Evolutionary conservation across 2,888 invertebrate species (phyloP), one percentile per base, ranked within the genome.

Genomic region (Lasioglossum villosulum): DNA sequence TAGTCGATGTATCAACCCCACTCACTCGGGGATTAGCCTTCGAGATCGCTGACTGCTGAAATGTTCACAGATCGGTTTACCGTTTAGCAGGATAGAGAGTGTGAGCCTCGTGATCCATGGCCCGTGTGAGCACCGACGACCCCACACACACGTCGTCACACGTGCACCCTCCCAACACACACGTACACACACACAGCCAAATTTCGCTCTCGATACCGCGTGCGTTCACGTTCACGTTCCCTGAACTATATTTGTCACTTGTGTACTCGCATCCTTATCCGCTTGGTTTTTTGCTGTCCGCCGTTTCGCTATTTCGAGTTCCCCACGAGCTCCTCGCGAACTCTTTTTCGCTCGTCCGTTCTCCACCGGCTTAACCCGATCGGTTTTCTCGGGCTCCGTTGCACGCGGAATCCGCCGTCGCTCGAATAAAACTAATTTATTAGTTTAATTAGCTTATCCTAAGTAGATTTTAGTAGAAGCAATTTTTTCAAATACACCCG

Each of bases 61-160:
- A 94, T 94, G 94, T 94, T 94, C 94, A 94, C 94, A 94, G 94
- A 94, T 94, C 94, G 94, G 94, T 94, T 94, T 94, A 94, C 94
- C 94, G 94, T 94, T 94, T 94, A 94, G 94, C 92, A 94, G 94
- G 94, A 94, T 94, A 92, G 92, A 93, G 90, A 87, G 93, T 94
- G 93, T 94, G 94, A 94, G 94, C 93, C 90, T 90, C 90, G 90
- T 92, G 93, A 92, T 92, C 93, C 91, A 87, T 92, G 91, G 89
- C 91, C 92, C 90, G 88, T 90, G 91, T 91, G 89, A 90, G 89
- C 89, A 89, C 86, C 89, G 72, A 83, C 79, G 76, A 82, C 78
- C 82, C 83, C 37, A 3, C 74, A 30, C 63, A 66, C 66, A 52
- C 39, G 52, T 27, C 48, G 59, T 27, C 48, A 34, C 66, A 56